These are phyloP conservation scores for Graptemys geographica DNA, from an alignment of 2,797 vertebrate genomes.

Conservation along the genomic window DNA sequence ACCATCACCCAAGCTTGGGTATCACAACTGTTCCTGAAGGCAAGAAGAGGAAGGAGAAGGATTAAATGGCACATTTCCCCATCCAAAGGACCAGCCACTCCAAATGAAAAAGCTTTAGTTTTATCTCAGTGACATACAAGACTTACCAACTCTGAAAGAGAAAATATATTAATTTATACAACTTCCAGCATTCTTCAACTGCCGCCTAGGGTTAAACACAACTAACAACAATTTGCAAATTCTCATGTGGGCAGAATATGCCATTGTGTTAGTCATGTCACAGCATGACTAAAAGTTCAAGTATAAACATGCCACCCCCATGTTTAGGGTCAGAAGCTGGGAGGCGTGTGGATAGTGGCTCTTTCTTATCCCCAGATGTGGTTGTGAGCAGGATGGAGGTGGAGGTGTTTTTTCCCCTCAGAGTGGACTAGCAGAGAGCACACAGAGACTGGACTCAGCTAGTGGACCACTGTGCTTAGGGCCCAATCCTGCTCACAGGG, in stretches of 20 bases:
- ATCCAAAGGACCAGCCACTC: neutral
- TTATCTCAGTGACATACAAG: neutral
- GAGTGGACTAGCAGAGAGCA: neutral
- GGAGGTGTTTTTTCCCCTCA: neutral
- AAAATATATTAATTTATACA: neutral
- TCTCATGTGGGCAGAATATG: neutral
- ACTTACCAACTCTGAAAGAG: neutral
- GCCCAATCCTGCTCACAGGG: neutral
- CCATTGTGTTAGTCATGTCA: neutral
- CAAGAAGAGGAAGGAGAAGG: neutral
- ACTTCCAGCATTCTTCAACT: too few relatives aligned
- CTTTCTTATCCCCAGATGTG: neutral
- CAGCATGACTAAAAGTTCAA: neutral
- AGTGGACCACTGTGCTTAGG: too few relatives aligned
- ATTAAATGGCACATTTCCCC: accelerated
- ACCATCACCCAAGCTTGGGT: neutral
- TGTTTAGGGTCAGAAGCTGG: neutral
- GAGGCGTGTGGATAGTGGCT: neutral
- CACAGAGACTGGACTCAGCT: neutral
- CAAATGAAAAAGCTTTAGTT: neutral
- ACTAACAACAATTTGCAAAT: neutral
- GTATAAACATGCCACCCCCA: neutral
- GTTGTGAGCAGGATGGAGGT: neutral
- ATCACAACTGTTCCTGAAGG: neutral
- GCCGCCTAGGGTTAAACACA: neutral